phyloP scores from a whole-genome alignment of 1,140 invertebrate species.

The Drosophila novamexicana region DNA sequence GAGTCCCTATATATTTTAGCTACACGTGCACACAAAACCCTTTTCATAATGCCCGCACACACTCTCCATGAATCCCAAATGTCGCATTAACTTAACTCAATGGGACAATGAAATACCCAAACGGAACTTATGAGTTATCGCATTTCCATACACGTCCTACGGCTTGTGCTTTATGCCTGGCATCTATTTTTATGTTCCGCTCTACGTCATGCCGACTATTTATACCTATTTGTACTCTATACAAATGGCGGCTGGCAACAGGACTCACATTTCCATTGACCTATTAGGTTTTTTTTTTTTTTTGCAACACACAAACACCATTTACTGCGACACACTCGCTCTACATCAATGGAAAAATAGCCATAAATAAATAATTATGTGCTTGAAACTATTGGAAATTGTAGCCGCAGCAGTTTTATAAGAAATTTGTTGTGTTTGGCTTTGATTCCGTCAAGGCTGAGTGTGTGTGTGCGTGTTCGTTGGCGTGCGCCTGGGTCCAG shows the following conservation, averaged over 20 bases:
- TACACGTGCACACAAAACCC: constrained; percentile 1
- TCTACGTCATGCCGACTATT: constrained; percentile 36
- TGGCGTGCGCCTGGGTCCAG: constrained; percentile 21
- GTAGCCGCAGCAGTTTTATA: constrained; percentile 48
- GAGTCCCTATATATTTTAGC: neutral
- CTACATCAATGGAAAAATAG: constrained; percentile 60
- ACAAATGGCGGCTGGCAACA: constrained; percentile 28
- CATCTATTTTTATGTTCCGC: constrained; percentile 35
- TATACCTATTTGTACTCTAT: constrained; percentile 6
- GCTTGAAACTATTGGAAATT: constrained; percentile 56
- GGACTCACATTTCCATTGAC: constrained; percentile 34
- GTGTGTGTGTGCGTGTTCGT: constrained; percentile 12
- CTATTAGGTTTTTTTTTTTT: constrained; percentile 40
- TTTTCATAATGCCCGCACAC: neutral
- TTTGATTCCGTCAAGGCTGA: constrained; percentile 10
- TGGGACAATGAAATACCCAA: constrained; percentile 12
- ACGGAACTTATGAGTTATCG: constrained; percentile 38
- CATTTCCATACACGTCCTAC: constrained; percentile 27
- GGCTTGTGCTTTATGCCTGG: constrained; percentile 5
- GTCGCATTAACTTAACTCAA: constrained; percentile 25
- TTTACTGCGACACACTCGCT: constrained; percentile 17
- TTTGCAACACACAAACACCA: constrained; percentile 46
- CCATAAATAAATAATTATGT: constrained; percentile 78
- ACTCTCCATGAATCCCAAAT: constrained; percentile 16
- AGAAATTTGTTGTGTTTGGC: constrained; percentile 28